Evolutionary conservation across 2,888 invertebrate genomes (phyloP), one percentile per base, ranked within the genome.

Genomic region (Xestia c-nigrum): DNA sequence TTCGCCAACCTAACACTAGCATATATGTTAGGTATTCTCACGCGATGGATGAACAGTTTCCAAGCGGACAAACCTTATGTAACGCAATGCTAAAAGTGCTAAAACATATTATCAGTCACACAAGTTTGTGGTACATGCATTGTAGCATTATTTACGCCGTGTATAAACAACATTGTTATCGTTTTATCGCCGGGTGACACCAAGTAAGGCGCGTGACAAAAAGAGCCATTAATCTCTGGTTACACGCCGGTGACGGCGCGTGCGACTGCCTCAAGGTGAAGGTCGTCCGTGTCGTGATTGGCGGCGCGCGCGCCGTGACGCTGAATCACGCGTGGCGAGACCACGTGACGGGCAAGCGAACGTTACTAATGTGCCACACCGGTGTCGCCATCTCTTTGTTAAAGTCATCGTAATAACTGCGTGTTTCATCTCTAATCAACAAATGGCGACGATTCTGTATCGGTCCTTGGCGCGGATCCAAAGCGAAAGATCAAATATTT

Each of bases 191-290:
- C 82, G 76, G 76, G 85, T 83, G 87, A 78, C 87, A 87, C 88
- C 90, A 88, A 89, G 89, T 88, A 89, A 89, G 90, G 90, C 91
- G 93, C 92, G 92, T 94, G 94, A 94, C 93, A 92, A 93, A 93
- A 92, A 90, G 86, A 84, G 89, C 86, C 91, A 93, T 94, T 93
- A 94, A 94, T 94, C 93, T 92, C 90, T 87, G 88, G 91, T 91
- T 92, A 91, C 92, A 87, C 86, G 87, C 77, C 86, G 78, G 94
- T 94, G 94, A 95, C 94, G 95, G 88, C 90, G 92, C 92, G 92
- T 92, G 91, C 91, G 91, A 87, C 86, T 86, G 86, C 85, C 85
- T 82, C 89, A 90, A 89, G 90, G 89, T 89, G 84, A 88, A 88
- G 79, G 83, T 76, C 81, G 83, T 84, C 74, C 86, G 79, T 75